Evolutionary conservation across 2,888 invertebrate genomes (phyloP).

Genomic region (Calameuta idolon): DNA sequence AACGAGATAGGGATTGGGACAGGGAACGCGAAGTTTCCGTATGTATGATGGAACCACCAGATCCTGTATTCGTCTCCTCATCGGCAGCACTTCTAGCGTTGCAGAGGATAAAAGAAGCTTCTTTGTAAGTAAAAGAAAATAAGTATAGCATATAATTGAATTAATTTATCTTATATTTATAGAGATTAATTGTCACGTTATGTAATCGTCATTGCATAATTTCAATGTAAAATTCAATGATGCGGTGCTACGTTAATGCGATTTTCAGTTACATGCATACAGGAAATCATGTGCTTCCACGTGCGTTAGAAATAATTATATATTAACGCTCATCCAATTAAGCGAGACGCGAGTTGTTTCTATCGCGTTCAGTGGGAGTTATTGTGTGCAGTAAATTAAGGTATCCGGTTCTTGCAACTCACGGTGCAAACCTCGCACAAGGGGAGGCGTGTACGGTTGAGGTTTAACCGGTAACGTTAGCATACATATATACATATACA

Average conservation of each 20-base stretch:
- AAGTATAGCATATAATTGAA: background rate
- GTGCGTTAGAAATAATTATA: constrained; percentile 25
- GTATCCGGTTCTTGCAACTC: constrained; percentile 33
- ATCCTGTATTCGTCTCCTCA: constrained; percentile 64
- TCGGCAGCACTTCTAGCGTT: constrained; percentile 69
- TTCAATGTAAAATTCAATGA: background rate
- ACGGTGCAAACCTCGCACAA: constrained; percentile 12
- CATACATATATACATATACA: background rate
- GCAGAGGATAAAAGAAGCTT: constrained; percentile 71
- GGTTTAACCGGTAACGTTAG: constrained; percentile 13
- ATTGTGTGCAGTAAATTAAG: constrained; percentile 23
- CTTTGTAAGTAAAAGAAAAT: constrained; percentile 65
- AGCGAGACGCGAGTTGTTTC: constrained; percentile 20
- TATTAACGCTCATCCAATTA: constrained; percentile 23
- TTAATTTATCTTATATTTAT: background rate
- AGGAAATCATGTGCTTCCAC: background rate
- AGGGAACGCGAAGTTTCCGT: constrained; percentile 55
- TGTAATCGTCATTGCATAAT: background rate
- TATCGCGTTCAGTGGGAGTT: constrained; percentile 18
- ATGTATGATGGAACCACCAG: constrained; percentile 62
- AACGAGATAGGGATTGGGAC: constrained; percentile 49
- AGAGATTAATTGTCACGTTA: background rate
- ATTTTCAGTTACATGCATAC: background rate
- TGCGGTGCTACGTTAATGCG: background rate
- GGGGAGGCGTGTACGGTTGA: background rate